Percentiles rank a stretch among this genome's conserved stretches.
Conservation (phyloP, 1,140 invertebrate species). For the Formica selysi region DNA sequence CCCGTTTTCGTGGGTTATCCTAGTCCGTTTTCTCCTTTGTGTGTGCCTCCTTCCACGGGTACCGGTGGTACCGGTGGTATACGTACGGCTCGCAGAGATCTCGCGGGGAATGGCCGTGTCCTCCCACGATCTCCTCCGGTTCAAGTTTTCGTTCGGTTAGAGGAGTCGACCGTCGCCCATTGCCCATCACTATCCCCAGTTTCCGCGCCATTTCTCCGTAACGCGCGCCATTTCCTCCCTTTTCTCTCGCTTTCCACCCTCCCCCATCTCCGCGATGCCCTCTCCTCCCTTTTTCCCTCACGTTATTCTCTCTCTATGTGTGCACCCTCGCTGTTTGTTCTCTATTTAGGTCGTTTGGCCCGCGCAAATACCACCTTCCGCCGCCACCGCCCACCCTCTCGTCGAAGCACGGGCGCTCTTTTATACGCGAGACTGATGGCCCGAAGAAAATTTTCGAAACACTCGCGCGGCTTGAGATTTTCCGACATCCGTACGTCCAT, state of each 20-base stretch:
- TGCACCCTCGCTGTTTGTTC: slow-evolving; percentile 82
- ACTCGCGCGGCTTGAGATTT: slow-evolving; percentile 48
- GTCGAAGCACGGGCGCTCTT: slow-evolving; percentile 58
- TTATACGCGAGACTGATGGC: slow-evolving; percentile 57
- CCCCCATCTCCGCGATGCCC: slow-evolving; percentile 27
- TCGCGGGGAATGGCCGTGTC: slow-evolving; percentile 76
- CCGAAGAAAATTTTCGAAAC: slow-evolving; percentile 61
- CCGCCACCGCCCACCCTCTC: slow-evolving; percentile 59
- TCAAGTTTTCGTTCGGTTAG: slow-evolving; percentile 80
- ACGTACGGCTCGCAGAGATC: slow-evolving; percentile 50
- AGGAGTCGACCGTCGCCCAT: slow-evolving; percentile 83
- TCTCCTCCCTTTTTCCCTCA: slow-evolving; percentile 49
- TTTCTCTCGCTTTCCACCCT: slow-evolving; percentile 72
- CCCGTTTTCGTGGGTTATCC: slow-evolving; percentile 77
- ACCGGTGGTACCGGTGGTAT: slow-evolving; percentile 35
- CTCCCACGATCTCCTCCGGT: slow-evolving; percentile 81
- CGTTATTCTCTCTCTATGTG: slow-evolving; percentile 44
- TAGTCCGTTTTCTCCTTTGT: slow-evolving; percentile 83
- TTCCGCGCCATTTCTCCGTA: slow-evolving; percentile 87
- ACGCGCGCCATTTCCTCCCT: slow-evolving; percentile 86
- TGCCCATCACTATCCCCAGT: slow-evolving; percentile 85
- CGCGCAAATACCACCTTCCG: slow-evolving; percentile 85
- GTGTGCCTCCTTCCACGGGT: slow-evolving; percentile 69
- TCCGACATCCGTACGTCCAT: not conserved
- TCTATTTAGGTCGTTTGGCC: slow-evolving; percentile 86